These are phyloP conservation scores for Syncerus caffer DNA, from an alignment of 2,797 vertebrate genomes.

Conservation along the genomic window DNA sequence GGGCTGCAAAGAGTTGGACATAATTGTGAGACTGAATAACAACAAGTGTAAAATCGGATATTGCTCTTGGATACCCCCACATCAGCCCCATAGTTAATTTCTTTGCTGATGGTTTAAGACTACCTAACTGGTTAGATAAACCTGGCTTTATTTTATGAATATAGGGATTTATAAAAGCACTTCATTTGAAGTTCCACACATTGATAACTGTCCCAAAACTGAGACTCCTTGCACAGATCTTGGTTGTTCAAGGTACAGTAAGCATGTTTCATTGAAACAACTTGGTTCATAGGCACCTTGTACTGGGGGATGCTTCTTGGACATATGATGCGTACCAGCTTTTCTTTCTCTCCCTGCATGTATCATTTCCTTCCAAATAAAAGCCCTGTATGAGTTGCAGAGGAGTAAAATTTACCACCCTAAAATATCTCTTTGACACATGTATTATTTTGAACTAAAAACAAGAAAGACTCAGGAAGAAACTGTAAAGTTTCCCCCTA, in stretches of 20 bases:
- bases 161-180: not conserved
- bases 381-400: not conserved
- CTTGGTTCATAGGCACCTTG: accelerated
- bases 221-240: not conserved
- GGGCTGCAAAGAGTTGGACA: not conserved
- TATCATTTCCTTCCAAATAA: not conserved
- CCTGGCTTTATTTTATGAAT: not conserved
- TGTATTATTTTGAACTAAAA: not conserved
- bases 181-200: not conserved
- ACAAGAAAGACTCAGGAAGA: not conserved
- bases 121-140: not conserved
- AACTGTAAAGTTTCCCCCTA: not conserved
- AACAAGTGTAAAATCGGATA: not conserved
- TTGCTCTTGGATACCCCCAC: not conserved
- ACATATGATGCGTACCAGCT: accelerated
- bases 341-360: not conserved
- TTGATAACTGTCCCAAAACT: not conserved
- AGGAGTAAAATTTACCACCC: not conserved
- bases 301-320: not conserved
- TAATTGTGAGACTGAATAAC: not conserved
- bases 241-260: not conserved
- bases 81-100: not conserved
- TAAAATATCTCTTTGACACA: not conserved
- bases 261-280: accelerated
- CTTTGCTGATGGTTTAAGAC: not conserved